phyloP scores from a whole-genome alignment of 2,113 vertebrate genomes.

The Calidris pugnax region DNA sequence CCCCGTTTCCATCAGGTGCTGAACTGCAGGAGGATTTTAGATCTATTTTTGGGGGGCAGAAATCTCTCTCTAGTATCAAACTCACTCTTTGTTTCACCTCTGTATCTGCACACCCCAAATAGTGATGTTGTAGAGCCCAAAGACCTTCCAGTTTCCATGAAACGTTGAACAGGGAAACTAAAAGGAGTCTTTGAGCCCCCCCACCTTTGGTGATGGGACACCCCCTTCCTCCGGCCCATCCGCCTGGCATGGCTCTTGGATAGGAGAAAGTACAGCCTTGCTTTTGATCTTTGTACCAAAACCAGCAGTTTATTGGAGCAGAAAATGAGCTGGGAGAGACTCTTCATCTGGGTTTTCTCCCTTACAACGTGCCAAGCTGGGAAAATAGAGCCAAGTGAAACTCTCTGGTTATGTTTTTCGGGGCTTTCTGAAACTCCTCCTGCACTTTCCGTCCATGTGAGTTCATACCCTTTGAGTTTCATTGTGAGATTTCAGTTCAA shows the following conservation, averaged over 20 bases:
- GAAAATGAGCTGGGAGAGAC: not conserved
- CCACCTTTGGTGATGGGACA: fast-evolving
- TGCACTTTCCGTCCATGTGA: not conserved
- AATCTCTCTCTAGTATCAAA: not conserved
- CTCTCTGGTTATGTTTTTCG: not conserved
- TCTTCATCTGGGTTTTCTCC: not conserved
- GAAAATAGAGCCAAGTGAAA: not conserved
- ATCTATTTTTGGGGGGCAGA: not conserved
- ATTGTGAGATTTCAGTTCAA: not conserved
- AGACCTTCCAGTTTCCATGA: not conserved
- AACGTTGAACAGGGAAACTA: fast-evolving
- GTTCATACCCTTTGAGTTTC: not conserved
- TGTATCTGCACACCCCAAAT: not conserved
- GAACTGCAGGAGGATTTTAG: not conserved
- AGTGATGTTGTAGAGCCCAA: not conserved
- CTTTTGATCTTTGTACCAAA: not conserved
- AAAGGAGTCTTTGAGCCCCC: not conserved
- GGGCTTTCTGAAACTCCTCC: not conserved
- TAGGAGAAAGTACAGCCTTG: not conserved
- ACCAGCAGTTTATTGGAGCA: not conserved
- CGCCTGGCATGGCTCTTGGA: not conserved
- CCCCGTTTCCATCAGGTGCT: not conserved
- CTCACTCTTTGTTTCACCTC: not conserved
- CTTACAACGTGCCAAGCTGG: not conserved
- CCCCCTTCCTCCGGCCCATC: not conserved